Conservation (phyloP, 2,888 invertebrate genomes). For the Eupithecia subumbrata region DNA sequence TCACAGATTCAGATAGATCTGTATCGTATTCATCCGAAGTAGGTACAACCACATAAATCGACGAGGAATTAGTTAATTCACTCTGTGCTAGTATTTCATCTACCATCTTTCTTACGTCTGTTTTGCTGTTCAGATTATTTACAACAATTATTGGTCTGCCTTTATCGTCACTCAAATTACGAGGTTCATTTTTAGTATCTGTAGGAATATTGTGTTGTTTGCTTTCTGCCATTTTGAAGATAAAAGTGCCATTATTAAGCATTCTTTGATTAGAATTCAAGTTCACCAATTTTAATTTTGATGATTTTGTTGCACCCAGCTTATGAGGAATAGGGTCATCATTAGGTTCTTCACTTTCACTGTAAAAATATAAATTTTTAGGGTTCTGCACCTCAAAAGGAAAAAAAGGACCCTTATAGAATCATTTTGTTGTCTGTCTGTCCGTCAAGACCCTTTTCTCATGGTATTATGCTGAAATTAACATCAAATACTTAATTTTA, state of each 20-base stretch:
- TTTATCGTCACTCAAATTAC: conserved; percentile 7
- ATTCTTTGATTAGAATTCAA: background rate
- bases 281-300: conserved; percentile 24
- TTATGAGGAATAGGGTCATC: background rate
- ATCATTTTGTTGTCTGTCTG: no score
- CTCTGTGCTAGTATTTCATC: conserved; percentile 48
- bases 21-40: conserved; percentile 50
- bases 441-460: no score
- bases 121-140: conserved; percentile 47
- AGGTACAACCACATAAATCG: conserved; percentile 57
- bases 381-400: background rate
- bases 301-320: conserved; percentile 10
- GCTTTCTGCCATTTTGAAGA: conserved; percentile 43
- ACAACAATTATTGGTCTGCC: conserved; percentile 44
- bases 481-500: no score
- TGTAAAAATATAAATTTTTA: conserved; percentile 14
- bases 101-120: conserved; percentile 48
- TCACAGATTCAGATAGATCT: conserved; percentile 38
- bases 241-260: conserved; percentile 1
- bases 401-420: background rate
- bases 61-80: conserved; percentile 49
- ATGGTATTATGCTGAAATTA: no score
- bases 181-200: conserved; percentile 5
- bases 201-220: background rate
- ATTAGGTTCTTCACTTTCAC: conserved; percentile 20